Percentiles rank a stretch among this genome's conserved stretches.
Evolutionary conservation across 2,113 vertebrate genomes (phyloP).

Genomic region (Thunnus maccoyii): DNA sequence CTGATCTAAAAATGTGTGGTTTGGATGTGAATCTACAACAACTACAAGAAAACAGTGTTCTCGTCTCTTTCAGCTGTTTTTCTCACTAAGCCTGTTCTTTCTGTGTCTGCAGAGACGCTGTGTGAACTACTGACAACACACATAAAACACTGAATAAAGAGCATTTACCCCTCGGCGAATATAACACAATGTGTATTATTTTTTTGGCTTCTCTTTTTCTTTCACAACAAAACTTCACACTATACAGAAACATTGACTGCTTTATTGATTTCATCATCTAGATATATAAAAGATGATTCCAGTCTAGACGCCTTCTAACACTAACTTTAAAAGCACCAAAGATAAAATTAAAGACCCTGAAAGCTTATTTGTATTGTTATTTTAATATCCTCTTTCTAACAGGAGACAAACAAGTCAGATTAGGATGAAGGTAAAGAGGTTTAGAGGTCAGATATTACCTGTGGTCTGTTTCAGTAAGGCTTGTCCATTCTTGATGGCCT

Average conservation of each 20-base stretch:
- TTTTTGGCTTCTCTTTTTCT: too few species aligned
- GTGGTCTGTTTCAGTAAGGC: constrained; percentile 98
- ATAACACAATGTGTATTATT: not conserved
- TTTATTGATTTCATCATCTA: too few species aligned
- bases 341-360: not conserved
- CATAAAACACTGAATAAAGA: not conserved
- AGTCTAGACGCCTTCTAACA: too few species aligned
- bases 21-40: constrained; percentile 13
- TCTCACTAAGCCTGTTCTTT: not conserved
- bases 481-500: constrained; percentile 98
- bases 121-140: too few species aligned
- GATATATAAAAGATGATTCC: too few species aligned
- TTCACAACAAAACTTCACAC: too few species aligned
- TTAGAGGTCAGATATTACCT: constrained; percentile 81
- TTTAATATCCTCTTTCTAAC: too few species aligned
- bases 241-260: too few species aligned
- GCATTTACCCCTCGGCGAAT: not conserved
- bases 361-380: not conserved
- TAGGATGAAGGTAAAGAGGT: not conserved
- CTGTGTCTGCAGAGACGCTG: not conserved
- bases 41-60: constrained; percentile 5
- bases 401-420: too few species aligned
- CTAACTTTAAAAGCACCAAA: too few species aligned
- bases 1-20: constrained; percentile 52
- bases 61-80: not conserved